These are phyloP conservation scores for Dorcus hopei DNA, from an alignment of 2,888 invertebrate genomes.

Conservation along the genomic window DNA sequence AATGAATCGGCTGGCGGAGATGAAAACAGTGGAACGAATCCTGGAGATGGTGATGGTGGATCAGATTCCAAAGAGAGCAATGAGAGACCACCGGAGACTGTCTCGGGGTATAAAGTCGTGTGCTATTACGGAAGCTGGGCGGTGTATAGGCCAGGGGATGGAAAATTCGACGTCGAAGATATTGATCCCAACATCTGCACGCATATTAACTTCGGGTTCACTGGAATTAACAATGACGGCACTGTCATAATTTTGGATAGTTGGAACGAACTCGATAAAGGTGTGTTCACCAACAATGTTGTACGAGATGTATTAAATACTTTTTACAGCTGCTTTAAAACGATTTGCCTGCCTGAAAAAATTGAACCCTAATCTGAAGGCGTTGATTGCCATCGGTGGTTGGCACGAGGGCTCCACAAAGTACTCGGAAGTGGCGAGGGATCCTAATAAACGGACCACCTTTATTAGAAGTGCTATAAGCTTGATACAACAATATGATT, in stretches of 20 bases:
- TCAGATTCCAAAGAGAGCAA: no score
- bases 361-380: neutral
- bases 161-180: slow-evolving; percentile 62
- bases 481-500: slow-evolving; percentile 56
- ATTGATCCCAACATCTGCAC: slow-evolving; percentile 70
- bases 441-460: slow-evolving; percentile 46
- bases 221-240: slow-evolving; percentile 56
- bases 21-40: no score
- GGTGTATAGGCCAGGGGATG: slow-evolving; percentile 60
- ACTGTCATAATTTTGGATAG: slow-evolving; percentile 57
- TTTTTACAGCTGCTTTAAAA: no score
- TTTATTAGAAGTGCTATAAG: slow-evolving; percentile 57
- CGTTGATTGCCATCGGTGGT: slow-evolving; percentile 58
- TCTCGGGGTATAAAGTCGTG: no score
- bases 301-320: no score
- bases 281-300: slow-evolving; percentile 37
- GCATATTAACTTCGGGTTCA: slow-evolving; percentile 71
- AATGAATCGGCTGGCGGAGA: no score
- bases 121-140: slow-evolving; percentile 80
- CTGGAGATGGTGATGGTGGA: no score
- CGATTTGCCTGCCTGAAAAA: neutral
- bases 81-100: no score
- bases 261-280: slow-evolving; percentile 56
- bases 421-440: slow-evolving; percentile 36
- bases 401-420: slow-evolving; percentile 55